Evolutionary conservation across 2,113 vertebrate genomes (phyloP).

Genomic region (Toxotes jaculatrix): DNA sequence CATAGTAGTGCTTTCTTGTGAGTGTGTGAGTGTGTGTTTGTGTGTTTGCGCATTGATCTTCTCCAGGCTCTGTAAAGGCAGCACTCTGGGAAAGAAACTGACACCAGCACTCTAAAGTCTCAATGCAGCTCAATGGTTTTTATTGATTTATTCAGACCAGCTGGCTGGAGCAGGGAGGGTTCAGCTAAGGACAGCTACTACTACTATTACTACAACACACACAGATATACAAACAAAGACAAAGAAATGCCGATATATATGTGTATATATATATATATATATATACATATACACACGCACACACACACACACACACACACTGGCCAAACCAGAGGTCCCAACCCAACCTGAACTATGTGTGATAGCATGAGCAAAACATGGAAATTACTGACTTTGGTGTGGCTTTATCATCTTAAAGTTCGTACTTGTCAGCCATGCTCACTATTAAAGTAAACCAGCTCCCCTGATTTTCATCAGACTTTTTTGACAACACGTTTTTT

Average conservation of each 20-base stretch:
- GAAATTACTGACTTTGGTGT: too few species aligned
- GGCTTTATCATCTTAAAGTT: too few species aligned
- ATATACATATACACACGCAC: too few species aligned
- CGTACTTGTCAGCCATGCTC: too few species aligned
- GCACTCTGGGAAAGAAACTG: constrained; percentile 56
- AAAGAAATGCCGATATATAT: neutral
- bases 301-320: too few species aligned
- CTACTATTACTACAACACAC: constrained; percentile 21
- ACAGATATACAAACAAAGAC: neutral
- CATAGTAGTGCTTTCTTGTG: neutral
- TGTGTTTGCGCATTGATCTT: constrained; percentile 29
- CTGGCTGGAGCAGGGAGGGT: constrained; percentile 46
- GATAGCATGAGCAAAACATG: too few species aligned
- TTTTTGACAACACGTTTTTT: too few species aligned
- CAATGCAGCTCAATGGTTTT: constrained; percentile 55
- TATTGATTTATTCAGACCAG: constrained; percentile 72
- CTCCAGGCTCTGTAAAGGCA: constrained; percentile 38
- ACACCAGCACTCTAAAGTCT: constrained; percentile 63
- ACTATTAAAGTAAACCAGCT: too few species aligned
- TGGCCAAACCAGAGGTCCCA: too few species aligned
- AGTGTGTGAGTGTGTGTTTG: neutral
- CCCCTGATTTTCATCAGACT: too few species aligned
- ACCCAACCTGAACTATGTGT: too few species aligned
- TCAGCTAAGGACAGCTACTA: constrained; percentile 52
- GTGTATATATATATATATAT: neutral